Evolutionary conservation across 2,888 invertebrate species (phyloP).

Genomic region (Liopterus haemorrhoidalis): DNA sequence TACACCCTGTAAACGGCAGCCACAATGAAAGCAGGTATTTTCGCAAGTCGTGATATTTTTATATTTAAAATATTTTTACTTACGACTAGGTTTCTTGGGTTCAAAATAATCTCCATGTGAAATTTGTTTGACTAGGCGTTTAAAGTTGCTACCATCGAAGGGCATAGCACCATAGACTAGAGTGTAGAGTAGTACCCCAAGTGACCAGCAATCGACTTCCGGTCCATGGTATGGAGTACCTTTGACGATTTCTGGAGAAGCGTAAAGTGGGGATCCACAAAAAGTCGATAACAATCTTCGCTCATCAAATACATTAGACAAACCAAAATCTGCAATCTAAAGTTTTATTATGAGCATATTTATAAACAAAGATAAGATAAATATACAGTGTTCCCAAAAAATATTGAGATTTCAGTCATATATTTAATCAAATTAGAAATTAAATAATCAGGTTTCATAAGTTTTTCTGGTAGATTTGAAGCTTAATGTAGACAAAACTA

Average conservation of each 20-base stretch:
- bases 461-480: too few relatives aligned
- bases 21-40: too few relatives aligned
- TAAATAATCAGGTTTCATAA: too few relatives aligned
- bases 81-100: slow-evolving; percentile 87
- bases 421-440: too few relatives aligned
- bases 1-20: too few relatives aligned
- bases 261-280: slow-evolving; percentile 94
- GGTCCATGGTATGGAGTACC: slow-evolving; percentile 96
- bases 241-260: slow-evolving; percentile 96
- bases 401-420: too few relatives aligned
- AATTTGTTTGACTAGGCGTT: slow-evolving; percentile 92
- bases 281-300: slow-evolving; percentile 82
- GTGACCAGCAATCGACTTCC: slow-evolving; percentile 91
- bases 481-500: too few relatives aligned
- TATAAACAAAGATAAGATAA: too few relatives aligned
- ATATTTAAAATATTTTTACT: slow-evolving; percentile 40
- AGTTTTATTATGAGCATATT: too few relatives aligned
- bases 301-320: slow-evolving; percentile 94
- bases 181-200: slow-evolving; percentile 74
- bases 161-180: slow-evolving; percentile 99
- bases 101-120: slow-evolving; percentile 97
- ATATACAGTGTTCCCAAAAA: too few relatives aligned
- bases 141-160: slow-evolving; percentile 97
- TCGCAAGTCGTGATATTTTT: too few relatives aligned
- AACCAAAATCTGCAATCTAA: slow-evolving; percentile 96